A percentile compares a stretch with the other conserved stretches of the same genome.
These are phyloP conservation scores for Sebastes hubbsi DNA, from an alignment of 2,797 vertebrate species.

Conservation along the genomic window DNA sequence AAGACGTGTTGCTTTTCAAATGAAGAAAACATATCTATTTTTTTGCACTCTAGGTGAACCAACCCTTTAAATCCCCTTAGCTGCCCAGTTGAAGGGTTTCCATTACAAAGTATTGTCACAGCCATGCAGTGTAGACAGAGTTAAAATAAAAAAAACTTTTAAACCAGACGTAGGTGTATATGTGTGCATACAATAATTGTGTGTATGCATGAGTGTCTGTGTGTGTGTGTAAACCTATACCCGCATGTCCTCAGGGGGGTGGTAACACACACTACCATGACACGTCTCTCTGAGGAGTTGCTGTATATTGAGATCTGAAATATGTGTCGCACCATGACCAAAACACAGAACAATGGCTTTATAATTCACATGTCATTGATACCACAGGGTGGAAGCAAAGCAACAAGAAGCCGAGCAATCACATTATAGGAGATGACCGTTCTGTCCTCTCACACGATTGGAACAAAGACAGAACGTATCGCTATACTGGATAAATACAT, in stretches of 20 bases:
- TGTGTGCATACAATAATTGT: slow-evolving; percentile 12
- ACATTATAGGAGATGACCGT: slow-evolving; percentile 58
- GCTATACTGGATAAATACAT: not conserved
- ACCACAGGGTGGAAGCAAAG: slow-evolving; percentile 61
- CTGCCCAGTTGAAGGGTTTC: not conserved
- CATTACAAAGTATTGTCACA: not conserved
- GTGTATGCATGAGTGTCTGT: slow-evolving; percentile 10
- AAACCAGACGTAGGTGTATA: slow-evolving; percentile 6
- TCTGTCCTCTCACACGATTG: slow-evolving; percentile 62
- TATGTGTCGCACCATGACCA: slow-evolving; percentile 65
- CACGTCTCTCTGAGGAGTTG: slow-evolving; percentile 60
- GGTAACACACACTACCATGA: slow-evolving; percentile 65
- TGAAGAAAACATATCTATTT: not conserved
- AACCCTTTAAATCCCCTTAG: not conserved
- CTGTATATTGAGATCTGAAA: slow-evolving; percentile 75
- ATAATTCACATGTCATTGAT: slow-evolving; percentile 70
- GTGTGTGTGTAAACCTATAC: slow-evolving; percentile 54
- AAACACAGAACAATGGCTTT: slow-evolving; percentile 71
- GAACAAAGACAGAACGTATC: slow-evolving; percentile 36
- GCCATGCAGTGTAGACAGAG: not conserved
- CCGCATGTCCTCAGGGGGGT: slow-evolving; percentile 50
- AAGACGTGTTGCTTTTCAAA: not conserved
- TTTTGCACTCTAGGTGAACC: not conserved
- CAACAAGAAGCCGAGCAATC: slow-evolving; percentile 55
- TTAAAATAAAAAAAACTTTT: not conserved